A percentile compares a stretch with the other conserved stretches of the same genome.
Evolutionary conservation across 2,797 vertebrate species (phyloP).

Genomic region (Calcarius lapponicus): DNA sequence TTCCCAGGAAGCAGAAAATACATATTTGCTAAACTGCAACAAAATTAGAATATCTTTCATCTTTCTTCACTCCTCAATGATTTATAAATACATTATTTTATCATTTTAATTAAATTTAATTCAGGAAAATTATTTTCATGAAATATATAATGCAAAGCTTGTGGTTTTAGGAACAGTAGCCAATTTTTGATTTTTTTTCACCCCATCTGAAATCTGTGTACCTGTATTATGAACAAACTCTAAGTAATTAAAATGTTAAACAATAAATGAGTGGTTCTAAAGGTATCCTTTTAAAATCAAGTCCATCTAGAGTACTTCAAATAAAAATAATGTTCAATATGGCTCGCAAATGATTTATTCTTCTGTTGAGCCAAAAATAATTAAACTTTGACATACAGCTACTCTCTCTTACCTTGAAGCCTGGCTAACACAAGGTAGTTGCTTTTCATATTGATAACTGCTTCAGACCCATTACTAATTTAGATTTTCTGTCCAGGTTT

Average conservation of each 20-base stretch:
- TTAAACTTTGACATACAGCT: neutral
- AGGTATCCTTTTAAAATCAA: neutral
- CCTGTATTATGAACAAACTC: neutral
- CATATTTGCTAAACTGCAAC: neutral
- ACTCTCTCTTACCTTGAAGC: neutral
- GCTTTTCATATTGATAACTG: neutral
- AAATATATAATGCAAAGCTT: neutral
- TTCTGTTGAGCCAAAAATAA: neutral
- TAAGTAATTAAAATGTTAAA: neutral
- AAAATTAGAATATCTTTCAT: neutral
- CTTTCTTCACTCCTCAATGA: neutral
- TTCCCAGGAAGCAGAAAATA: neutral
- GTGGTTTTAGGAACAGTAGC: neutral
- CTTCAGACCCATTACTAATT: neutral
- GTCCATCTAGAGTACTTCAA: neutral
- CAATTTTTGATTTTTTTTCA: neutral
- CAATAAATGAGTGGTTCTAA: neutral
- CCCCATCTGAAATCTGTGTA: neutral
- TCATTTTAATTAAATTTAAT: neutral
- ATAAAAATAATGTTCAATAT: neutral
- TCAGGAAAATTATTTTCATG: neutral
- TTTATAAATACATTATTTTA: neutral
- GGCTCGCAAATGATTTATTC: rapidly evolving
- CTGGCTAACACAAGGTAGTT: neutral
- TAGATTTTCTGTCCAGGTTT: neutral